Base-by-base conservation (phyloP, 2,113 vertebrate species). In the Corapipo altera region DNA sequence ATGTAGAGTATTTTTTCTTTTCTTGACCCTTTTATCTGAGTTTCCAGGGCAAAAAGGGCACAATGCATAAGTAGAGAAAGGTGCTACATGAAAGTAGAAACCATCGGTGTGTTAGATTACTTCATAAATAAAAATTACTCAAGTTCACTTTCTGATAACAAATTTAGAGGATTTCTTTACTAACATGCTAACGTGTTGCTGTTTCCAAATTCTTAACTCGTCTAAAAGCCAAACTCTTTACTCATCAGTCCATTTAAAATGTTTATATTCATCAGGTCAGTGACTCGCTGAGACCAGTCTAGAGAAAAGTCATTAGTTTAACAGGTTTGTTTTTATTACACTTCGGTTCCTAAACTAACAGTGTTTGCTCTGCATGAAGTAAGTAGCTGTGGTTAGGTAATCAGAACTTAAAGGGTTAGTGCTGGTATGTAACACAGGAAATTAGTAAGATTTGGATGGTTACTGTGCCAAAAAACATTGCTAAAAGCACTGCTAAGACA, bases 401-500 rank as follows among this genome's bases (percentile, higher is more conserved):
- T 44, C 37, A 46, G 85, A 80, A 92, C 43, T n/a, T 49, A 48
- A 35, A 65, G 39, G 51, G 67, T 75, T 95, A 89, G 58, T 87
- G 48, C 74, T 83, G 84, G 92, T 84, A 73, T 57, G 72, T 55
- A 85, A 64, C 91, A 96, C 94, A 94, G 95, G 95, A 95, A 95
- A 89, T 92, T 32, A 95, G 26, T 72, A 66, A 79, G 81, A 69
- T 93, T 85, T 85, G 46, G 48, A 30, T 54, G 12, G 71, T 83
- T 79, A 52, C 33, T 64, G 39, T 93, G 80, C 90, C 73, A 89
- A 83, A 85, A 93, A 52, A 10, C 23, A 61, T 46, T 82, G 66
- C 75, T 90, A 58, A 83, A 87, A 71, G 51, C n/a, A 55, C 48
- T 69, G 74, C 70, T 94, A 61, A 79, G 57, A 78, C 18, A 81